Percentiles rank a stretch among this genome's conserved stretches.
Conservation (phyloP, 2,797 vertebrate species). For the Anguilla anguilla region DNA sequence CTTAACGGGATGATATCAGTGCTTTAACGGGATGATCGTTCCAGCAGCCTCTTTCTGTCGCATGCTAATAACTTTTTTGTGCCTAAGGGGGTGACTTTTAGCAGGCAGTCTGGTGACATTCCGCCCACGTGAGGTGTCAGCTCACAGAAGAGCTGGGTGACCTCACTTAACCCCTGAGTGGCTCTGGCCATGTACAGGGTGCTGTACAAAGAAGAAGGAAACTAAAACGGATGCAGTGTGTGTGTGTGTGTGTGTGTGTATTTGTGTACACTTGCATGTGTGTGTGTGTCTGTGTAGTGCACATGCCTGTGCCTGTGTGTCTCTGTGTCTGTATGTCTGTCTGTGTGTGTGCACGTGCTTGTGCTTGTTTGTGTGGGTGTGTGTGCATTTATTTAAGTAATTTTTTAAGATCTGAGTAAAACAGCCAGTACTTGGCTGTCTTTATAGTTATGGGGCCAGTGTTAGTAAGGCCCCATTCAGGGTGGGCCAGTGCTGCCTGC, state of each 20-base stretch:
- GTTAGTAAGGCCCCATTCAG: conserved; percentile 1
- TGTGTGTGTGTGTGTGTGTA: not conserved
- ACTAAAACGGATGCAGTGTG: not conserved
- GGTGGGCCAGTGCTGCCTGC: not conserved
- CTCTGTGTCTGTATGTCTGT: not conserved
- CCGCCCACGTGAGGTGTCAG: not conserved
- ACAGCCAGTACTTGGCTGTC: not conserved
- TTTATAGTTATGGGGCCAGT: not conserved
- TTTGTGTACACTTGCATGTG: not conserved
- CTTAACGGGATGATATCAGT: not conserved
- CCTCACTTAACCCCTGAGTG: not conserved
- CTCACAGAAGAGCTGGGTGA: not conserved
- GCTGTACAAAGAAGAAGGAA: not conserved
- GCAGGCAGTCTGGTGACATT: not conserved
- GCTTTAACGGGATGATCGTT: not conserved
- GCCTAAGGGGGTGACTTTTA: not conserved
- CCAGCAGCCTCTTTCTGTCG: not conserved
- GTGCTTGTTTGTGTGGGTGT: not conserved
- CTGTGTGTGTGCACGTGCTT: not conserved
- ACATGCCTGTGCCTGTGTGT: no score
- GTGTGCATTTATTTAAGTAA: not conserved
- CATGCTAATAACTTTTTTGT: not conserved
- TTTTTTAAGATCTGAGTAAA: not conserved
- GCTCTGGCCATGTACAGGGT: not conserved
- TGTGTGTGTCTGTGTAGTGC: not conserved